phyloP scores from a whole-genome alignment of 2,113 vertebrate genomes.

The Vidua chalybeata region DNA sequence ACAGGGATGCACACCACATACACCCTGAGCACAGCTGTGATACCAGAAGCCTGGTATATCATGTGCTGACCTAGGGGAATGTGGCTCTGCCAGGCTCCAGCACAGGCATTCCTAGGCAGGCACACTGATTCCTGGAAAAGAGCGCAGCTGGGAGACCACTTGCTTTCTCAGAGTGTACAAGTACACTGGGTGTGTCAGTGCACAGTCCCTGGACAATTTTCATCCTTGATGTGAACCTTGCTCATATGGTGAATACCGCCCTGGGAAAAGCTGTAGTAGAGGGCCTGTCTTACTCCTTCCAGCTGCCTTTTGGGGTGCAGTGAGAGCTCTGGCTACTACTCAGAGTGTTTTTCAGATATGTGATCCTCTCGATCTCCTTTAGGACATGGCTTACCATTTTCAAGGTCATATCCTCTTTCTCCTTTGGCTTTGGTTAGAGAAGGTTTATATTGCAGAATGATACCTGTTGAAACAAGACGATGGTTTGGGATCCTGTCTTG shows the following conservation, averaged over 20 bases:
- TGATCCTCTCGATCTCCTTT: neutral
- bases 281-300: neutral
- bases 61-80: fast-evolving
- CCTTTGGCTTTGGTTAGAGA: neutral
- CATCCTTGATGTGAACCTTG: fast-evolving
- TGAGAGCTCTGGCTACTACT: neutral
- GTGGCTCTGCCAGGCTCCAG: neutral
- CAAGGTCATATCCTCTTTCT: neutral
- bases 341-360: fast-evolving
- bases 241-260: neutral
- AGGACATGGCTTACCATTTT: neutral
- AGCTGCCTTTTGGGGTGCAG: neutral
- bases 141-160: fast-evolving
- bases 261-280: neutral
- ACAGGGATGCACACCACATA: neutral
- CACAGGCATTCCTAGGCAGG: neutral
- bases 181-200: fast-evolving
- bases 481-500: neutral
- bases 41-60: neutral
- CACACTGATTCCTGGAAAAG: fast-evolving
- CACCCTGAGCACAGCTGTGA: neutral
- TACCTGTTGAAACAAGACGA: neutral
- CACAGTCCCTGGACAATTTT: neutral
- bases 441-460: neutral
- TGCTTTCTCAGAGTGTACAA: fast-evolving